A percentile compares a stretch with the other conserved stretches of the same genome.
These are phyloP conservation scores for Novumbra hubbsi DNA, from an alignment of 2,797 vertebrate species.

Conservation along the genomic window DNA sequence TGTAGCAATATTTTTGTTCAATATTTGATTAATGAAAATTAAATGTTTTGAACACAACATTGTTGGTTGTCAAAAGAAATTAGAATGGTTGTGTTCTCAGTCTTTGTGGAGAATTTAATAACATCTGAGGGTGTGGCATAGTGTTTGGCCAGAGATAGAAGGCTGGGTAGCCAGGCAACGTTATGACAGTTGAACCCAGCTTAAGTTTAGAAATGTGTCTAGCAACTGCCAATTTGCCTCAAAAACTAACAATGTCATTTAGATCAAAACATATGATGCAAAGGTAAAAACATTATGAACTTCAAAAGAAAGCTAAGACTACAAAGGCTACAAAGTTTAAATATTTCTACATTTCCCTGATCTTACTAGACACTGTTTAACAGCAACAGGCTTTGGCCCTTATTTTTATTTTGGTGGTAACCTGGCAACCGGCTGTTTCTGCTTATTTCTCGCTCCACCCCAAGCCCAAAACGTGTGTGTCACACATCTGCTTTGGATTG, in stretches of 20 bases:
- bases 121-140: too few relatives aligned
- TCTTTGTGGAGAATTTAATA: too few relatives aligned
- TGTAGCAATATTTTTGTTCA: too few relatives aligned
- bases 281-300: not conserved
- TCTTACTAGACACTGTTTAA: slow-evolving; percentile 66
- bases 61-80: too few relatives aligned
- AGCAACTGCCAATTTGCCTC: too few relatives aligned
- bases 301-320: not conserved
- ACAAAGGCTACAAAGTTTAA: slow-evolving; percentile 28
- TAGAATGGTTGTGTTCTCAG: too few relatives aligned
- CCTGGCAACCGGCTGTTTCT: slow-evolving; percentile 91
- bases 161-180: too few relatives aligned
- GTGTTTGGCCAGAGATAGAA: too few relatives aligned
- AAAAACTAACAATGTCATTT: not conserved
- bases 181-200: too few relatives aligned
- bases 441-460: slow-evolving; percentile 84
- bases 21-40: too few relatives aligned
- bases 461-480: slow-evolving; percentile 71
- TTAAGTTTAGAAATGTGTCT: too few relatives aligned
- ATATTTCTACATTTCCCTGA: slow-evolving; percentile 40
- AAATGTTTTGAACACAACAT: too few relatives aligned
- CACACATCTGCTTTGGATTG: slow-evolving; percentile 94
- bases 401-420: slow-evolving; percentile 87
- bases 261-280: not conserved
- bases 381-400: slow-evolving; percentile 75